These are phyloP conservation scores for Pristionchus mayeri DNA, from an alignment of 2,888 invertebrate genomes.

Conservation along the genomic window DNA sequence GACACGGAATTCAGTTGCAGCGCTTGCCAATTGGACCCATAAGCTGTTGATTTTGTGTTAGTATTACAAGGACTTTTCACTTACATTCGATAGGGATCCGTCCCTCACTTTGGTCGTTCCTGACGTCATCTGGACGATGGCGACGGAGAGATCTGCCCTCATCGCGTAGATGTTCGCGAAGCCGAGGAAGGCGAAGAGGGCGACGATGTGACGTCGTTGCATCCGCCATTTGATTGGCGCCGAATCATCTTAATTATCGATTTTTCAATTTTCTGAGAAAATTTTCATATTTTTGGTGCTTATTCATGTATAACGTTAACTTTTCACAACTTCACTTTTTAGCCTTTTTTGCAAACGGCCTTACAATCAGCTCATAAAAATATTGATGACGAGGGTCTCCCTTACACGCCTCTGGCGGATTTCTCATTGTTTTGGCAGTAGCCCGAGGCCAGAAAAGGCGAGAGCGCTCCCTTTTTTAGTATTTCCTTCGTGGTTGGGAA, in stretches of 20 bases:
- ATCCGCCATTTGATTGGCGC: constrained; percentile 52
- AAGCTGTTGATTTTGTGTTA: too few species aligned
- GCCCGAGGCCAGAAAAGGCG: not conserved
- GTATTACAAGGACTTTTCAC: too few species aligned
- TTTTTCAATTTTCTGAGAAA: too few species aligned
- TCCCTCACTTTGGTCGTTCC: constrained; percentile 57
- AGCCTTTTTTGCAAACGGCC: too few species aligned
- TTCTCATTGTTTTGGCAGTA: not conserved
- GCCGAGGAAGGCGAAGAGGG: constrained; percentile 78
- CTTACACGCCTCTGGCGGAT: not conserved
- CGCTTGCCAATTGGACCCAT: too few species aligned
- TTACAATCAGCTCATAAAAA: too few species aligned
- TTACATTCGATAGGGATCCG: constrained; percentile 61
- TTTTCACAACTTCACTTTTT: too few species aligned
- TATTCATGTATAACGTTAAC: too few species aligned
- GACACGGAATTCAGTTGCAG: too few species aligned
- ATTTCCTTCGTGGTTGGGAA: constrained; percentile 2
- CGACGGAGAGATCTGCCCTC: constrained; percentile 77
- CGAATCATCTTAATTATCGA: not conserved
- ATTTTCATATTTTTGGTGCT: too few species aligned
- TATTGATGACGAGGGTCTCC: too few species aligned
- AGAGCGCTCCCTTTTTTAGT: constrained; percentile 38
- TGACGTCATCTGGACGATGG: constrained; percentile 68
- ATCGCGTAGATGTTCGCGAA: constrained; percentile 78
- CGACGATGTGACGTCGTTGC: constrained; percentile 77